These are phyloP conservation scores for Malurus elegans DNA, from an alignment of 2,113 vertebrate species.

Conservation along the genomic window DNA sequence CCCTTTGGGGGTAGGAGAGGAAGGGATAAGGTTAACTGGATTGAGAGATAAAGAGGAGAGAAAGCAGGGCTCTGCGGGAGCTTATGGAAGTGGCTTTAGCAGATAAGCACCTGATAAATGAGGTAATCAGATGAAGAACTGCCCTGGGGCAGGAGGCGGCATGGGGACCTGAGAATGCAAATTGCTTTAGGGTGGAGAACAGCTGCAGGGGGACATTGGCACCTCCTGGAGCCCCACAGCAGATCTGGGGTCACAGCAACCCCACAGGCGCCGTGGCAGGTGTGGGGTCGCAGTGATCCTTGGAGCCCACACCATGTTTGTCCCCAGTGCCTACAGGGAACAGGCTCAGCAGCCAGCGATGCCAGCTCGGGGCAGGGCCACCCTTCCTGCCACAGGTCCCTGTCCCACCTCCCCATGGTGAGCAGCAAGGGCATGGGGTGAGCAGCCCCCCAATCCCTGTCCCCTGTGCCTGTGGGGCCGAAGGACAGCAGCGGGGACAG, in stretches of 20 bases:
- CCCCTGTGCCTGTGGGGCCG: fast-evolving
- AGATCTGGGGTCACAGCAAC: background rate
- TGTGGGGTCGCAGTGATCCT: background rate
- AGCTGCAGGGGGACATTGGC: background rate
- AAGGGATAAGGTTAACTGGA: background rate
- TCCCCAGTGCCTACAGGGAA: fast-evolving
- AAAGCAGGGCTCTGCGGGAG: background rate
- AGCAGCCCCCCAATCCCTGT: background rate
- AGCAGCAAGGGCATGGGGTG: fast-evolving
- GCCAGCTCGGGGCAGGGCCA: fast-evolving
- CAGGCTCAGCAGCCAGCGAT: background rate
- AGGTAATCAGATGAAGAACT: background rate
- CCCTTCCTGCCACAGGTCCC: background rate
- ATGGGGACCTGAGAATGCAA: background rate
- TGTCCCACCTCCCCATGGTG: background rate
- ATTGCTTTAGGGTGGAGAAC: background rate
- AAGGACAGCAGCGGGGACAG: fast-evolving
- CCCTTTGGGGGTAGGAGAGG: background rate
- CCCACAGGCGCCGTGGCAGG: background rate
- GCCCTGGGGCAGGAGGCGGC: background rate
- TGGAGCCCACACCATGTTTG: background rate
- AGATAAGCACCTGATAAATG: background rate
- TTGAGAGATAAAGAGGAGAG: background rate
- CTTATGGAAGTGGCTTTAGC: background rate
- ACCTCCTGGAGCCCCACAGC: too few relatives aligned